phyloP scores from a whole-genome alignment of 2,888 invertebrate species.

The Griposia aprilina region DNA sequence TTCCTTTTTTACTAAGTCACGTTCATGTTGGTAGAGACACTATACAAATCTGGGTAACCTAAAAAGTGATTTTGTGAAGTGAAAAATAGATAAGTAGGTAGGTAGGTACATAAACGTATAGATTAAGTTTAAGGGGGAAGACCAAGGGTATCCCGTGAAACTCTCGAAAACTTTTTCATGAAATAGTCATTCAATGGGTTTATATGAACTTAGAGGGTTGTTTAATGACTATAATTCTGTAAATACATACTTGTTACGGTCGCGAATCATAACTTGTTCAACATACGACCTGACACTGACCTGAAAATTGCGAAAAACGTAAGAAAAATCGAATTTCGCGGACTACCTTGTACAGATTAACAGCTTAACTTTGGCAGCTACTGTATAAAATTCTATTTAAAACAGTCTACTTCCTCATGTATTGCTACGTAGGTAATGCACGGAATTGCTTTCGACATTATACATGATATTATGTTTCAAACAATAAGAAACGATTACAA shows the following conservation, averaged over 20 bases:
- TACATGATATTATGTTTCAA: slow-evolving; percentile 7
- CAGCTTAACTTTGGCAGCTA: slow-evolving; percentile 4
- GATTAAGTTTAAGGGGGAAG: neutral
- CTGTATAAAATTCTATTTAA: slow-evolving; percentile 12
- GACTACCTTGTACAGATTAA: no score
- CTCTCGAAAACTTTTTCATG: no score
- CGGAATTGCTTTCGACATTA: slow-evolving; percentile 31
- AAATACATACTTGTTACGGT: no score
- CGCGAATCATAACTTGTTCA: no score
- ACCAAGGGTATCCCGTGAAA: no score
- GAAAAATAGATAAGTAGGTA: neutral
- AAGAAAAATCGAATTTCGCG: no score
- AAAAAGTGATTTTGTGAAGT: neutral
- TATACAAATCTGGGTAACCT: neutral
- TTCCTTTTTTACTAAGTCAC: neutral
- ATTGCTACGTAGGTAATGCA: slow-evolving; percentile 12
- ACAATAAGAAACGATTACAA: neutral
- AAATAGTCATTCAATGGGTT: no score
- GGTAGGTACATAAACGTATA: neutral
- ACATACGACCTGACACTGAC: no score
- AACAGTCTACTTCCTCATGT: slow-evolving; percentile 35
- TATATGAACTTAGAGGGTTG: no score
- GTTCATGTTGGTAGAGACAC: neutral
- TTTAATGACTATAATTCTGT: no score
- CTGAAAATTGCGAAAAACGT: no score